phyloP scores from a whole-genome alignment of 1,140 invertebrate genomes.

The Bombus picipes region DNA sequence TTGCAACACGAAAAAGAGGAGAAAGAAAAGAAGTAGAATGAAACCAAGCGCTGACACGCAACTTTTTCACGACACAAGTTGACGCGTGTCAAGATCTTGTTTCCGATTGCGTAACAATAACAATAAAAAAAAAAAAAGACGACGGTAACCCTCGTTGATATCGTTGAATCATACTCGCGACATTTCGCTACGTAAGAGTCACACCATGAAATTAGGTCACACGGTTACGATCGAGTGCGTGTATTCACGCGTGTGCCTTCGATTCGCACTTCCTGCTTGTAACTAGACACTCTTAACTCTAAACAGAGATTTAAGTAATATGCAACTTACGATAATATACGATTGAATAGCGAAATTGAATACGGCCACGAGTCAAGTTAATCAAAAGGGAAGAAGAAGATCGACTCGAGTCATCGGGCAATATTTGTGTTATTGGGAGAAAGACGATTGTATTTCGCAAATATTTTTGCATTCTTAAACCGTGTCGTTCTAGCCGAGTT shows the following conservation, averaged over 20 bases:
- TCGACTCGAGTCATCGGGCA: neutral
- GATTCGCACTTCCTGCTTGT: slow-evolving; percentile 21
- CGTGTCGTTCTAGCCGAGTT: slow-evolving; percentile 19
- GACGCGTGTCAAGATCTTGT: slow-evolving; percentile 41
- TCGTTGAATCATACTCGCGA: slow-evolving; percentile 46
- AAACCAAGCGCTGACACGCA: slow-evolving; percentile 27
- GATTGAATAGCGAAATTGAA: slow-evolving; percentile 34
- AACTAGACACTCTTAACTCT: neutral
- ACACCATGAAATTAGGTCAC: slow-evolving; percentile 42
- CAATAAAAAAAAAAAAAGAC: neutral
- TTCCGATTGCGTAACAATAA: slow-evolving; percentile 60
- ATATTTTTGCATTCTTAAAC: slow-evolving; percentile 38
- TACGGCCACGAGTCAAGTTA: neutral
- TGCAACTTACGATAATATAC: neutral
- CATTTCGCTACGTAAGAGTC: slow-evolving; percentile 3
- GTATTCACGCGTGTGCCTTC: neutral
- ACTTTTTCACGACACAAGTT: neutral
- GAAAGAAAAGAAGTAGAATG: neutral
- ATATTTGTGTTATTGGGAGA: slow-evolving; percentile 38
- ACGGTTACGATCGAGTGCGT: neutral
- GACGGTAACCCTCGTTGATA: neutral
- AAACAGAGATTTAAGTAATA: slow-evolving; percentile 2
- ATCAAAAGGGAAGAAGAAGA: neutral
- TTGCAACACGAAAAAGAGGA: slow-evolving; percentile 1
- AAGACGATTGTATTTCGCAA: slow-evolving; percentile 28